Base-by-base conservation (phyloP, 2,113 vertebrate species). In the Cynoglossus semilaevis region DNA sequence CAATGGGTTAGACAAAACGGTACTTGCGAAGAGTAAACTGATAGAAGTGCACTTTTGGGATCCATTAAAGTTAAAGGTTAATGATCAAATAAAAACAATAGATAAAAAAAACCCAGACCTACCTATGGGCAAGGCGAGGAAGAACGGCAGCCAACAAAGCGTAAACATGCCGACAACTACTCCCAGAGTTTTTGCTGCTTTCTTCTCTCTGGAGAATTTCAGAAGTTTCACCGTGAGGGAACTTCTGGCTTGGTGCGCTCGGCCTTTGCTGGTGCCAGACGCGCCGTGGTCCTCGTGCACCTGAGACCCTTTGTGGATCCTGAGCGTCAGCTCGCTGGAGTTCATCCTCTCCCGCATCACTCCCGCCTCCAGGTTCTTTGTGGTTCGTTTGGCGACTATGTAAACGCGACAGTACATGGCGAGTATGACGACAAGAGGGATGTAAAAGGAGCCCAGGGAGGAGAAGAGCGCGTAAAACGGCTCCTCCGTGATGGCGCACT, bases 371-470 rank as follows among this genome's bases (percentile, higher is more conserved):
- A 98, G 85, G 81, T 97, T 98, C 89, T 93, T 94, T 10, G 96
- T 98, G 84, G 95, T 98, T 85, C 94, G 90, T 82, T 97, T 98
- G 84, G 96, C 96, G 13, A 98, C 96, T 8, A 98, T 76, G 76
- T 98, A 98, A 50, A 98, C 96, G 0, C 93, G 93, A 73, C 91
- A 95, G 86, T 98, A 98, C 96, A 98, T 98, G 63, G 92, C 92
- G 5, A 98, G 88, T 38, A 98, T 98, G 52, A 98, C 94, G 0
- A 92, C 91, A 2, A 98, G 77, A 0, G 96, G 96, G 77, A 98
- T 97, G 78, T 97, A 98, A 77, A 98, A 98, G 47, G 96, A 98
- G n/a, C 94, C 94, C 81, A 98, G 89, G 11, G 96, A 98, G 35
- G 96, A 98, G 83, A 98, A 98, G 59, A 98, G 93, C 48, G 94